Evolutionary conservation across 2,113 vertebrate genomes (phyloP), one percentile per base, ranked within the genome.

Genomic region (Tympanuchus pallidicinctus): DNA sequence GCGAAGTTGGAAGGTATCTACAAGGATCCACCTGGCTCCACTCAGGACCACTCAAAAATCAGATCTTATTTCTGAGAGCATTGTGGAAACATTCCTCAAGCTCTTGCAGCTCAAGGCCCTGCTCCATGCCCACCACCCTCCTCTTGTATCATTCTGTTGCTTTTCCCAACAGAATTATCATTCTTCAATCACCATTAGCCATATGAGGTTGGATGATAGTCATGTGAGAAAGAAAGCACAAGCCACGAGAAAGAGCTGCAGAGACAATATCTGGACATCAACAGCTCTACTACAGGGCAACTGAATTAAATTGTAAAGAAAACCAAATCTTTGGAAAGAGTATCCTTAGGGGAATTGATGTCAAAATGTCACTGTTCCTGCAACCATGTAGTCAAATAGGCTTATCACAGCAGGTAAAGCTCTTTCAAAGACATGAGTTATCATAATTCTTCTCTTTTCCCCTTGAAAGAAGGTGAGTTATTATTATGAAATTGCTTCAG

Each of bases 351-450:
- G 88, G 85, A 92, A 88, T 43, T 92, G 92, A 92, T 92, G 89
- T 96, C 87, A 94, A 93, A 84, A 94, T 89, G 91, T 92, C 94
- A 94, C 93, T 82, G 85, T 89, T 92, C 82, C 91, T 96, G 82
- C 64, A 96, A 85, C 79, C 82, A 71, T 80, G 85, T 92, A 94
- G 93, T 92, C 84, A 95, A 94, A 95, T 89, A 95, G 85, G 93
- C 87, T 96, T 97, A 95, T 93, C 91, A 83, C 91, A 96, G 87
- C 91, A 92, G 91, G 85, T 74, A 85, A 93, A 96, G 64, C 90
- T 94, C 90, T 93, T 93, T 80, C 69, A 95, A 94, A 94, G 80
- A 72, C 76, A 75, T 0, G 9, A 92, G 80, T 96, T 93, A 86
- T 84, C 92, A 93, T 94, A 94, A 94, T 95, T 94, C 90, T 92